Evolutionary conservation across 1,140 invertebrate species (phyloP).

Genomic region (Paraescarpia echinospica): DNA sequence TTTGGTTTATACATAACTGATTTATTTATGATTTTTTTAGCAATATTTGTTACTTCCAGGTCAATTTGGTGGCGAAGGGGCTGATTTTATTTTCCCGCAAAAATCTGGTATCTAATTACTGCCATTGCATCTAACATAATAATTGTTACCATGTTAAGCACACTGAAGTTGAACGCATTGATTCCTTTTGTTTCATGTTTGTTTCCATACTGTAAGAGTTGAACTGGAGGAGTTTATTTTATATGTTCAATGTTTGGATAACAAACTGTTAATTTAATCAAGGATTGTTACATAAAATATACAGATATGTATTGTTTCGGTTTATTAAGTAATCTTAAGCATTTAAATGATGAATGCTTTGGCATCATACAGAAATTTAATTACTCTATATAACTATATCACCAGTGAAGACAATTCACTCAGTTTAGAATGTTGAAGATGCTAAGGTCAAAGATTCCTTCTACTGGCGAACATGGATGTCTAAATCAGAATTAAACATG

Average conservation of each 20-base stretch:
- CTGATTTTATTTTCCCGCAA: background rate
- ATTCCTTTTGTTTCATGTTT: background rate
- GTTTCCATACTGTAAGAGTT: background rate
- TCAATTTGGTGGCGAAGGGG: background rate
- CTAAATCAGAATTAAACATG: background rate
- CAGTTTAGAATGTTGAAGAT: background rate
- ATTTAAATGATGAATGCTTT: background rate
- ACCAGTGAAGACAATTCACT: background rate
- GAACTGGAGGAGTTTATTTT: background rate
- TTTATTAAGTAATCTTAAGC: background rate
- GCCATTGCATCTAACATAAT: background rate
- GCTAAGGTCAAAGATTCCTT: background rate
- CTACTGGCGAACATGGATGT: background rate
- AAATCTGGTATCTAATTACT: background rate
- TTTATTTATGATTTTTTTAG: background rate
- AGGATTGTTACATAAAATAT: background rate
- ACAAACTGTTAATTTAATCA: background rate
- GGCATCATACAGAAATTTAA: background rate
- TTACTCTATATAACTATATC: background rate
- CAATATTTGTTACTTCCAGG: background rate
- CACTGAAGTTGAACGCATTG: background rate
- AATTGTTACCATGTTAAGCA: background rate
- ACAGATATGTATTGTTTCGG: background rate
- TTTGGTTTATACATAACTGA: background rate
- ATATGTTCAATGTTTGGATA: background rate